phyloP scores from a whole-genome alignment of 2,797 vertebrate species.

The Sphaeramia orbicularis region DNA sequence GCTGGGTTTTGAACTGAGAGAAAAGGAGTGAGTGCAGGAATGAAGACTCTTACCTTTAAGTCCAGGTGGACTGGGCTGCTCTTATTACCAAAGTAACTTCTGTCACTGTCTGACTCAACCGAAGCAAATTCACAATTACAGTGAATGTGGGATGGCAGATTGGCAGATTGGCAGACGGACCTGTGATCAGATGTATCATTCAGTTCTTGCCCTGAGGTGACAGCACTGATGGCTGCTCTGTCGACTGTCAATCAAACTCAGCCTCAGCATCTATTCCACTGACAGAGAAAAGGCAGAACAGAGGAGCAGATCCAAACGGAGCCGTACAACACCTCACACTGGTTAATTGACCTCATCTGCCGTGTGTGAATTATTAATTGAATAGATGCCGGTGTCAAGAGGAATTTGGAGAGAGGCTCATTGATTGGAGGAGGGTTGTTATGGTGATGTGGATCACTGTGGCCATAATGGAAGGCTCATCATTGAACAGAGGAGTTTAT shows the following conservation, averaged over 20 bases:
- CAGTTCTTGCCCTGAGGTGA: conserved; percentile 64
- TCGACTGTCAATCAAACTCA: conserved; percentile 57
- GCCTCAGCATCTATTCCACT: neutral
- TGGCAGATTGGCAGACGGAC: conserved; percentile 20
- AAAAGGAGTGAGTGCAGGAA: conserved; percentile 42
- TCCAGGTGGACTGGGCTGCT: neutral
- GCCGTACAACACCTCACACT: conserved; percentile 13
- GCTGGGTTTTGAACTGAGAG: conserved; percentile 21
- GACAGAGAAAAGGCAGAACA: neutral
- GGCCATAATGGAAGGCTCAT: conserved; percentile 55
- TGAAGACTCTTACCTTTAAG: conserved; percentile 23
- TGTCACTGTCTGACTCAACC: conserved; percentile 39
- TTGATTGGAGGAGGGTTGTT: conserved; percentile 60
- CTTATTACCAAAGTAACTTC: conserved; percentile 17
- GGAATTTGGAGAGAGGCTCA: neutral
- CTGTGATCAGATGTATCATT: conserved; percentile 18
- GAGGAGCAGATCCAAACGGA: neutral
- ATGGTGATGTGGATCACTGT: conserved; percentile 55
- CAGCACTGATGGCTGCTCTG: conserved; percentile 30
- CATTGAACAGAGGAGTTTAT: conserved; percentile 48
- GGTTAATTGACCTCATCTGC: conserved; percentile 65
- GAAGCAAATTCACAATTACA: conserved; percentile 49
- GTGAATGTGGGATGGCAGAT: conserved; percentile 58
- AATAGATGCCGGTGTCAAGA: conserved; percentile 36
- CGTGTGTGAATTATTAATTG: conserved; percentile 65